Evolutionary conservation across 2,113 vertebrate genomes (phyloP).

Genomic region (Dryoscopus gambensis): DNA sequence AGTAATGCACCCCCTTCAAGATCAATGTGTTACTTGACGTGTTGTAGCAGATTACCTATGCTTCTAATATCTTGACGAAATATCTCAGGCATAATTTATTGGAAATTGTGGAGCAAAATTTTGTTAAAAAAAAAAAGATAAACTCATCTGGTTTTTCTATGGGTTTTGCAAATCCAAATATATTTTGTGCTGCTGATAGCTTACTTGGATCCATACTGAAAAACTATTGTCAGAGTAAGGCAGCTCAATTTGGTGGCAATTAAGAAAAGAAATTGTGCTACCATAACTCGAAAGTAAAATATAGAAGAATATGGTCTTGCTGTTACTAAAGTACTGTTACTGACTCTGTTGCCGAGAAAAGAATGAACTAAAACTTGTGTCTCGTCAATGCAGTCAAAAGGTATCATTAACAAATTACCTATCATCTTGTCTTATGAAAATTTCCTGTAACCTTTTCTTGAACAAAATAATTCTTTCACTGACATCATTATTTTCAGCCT

Average conservation of each 20-base stretch:
- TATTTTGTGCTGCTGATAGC: background rate
- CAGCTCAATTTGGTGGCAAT: background rate
- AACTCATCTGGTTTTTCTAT: background rate
- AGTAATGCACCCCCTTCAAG: background rate
- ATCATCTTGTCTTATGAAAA: background rate
- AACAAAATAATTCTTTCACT: background rate
- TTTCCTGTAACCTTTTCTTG: background rate
- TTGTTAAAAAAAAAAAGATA: background rate
- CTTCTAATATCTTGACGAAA: background rate
- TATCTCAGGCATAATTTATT: background rate
- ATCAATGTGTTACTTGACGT: background rate
- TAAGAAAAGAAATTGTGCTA: background rate
- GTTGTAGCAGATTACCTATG: background rate
- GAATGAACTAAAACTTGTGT: background rate
- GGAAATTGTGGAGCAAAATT: background rate
- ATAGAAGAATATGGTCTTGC: background rate
- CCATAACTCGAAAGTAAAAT: background rate
- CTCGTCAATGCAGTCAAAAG: background rate
- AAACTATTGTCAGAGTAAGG: background rate
- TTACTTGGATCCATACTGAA: background rate
- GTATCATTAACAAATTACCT: background rate
- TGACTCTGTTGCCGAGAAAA: fast-evolving
- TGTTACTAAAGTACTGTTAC: background rate
- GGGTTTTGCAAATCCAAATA: background rate
- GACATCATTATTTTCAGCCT: background rate